These are phyloP conservation scores for Acrocephalus arundinaceus DNA, from an alignment of 2,113 vertebrate genomes.

Conservation along the genomic window DNA sequence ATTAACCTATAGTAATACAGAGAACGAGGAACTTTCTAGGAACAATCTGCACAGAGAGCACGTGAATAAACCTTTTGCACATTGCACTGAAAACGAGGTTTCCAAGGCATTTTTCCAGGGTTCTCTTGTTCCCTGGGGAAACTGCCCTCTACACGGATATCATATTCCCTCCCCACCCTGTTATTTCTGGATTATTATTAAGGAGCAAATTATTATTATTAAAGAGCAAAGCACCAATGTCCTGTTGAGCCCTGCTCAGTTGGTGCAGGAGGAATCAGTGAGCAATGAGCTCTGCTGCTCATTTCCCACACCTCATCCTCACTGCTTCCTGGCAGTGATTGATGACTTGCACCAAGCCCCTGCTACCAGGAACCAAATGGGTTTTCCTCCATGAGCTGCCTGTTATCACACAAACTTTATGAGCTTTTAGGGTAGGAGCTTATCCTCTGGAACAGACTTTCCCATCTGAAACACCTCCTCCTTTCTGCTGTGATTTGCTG, in stretches of 20 bases:
- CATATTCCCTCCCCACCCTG: background rate
- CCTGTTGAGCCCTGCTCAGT: background rate
- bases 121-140: background rate
- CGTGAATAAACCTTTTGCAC: background rate
- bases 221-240: background rate
- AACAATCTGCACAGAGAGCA: background rate
- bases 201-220: too few relatives aligned
- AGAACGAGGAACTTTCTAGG: background rate
- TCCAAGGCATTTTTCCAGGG: background rate
- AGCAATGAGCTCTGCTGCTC: background rate
- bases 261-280: background rate
- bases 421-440: background rate
- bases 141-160: background rate
- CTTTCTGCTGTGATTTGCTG: constrained; percentile 8
- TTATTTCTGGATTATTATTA: constrained; percentile 6
- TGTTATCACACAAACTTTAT: background rate
- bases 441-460: constrained; percentile 20
- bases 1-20: background rate
- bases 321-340: background rate
- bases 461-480: background rate
- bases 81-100: background rate
- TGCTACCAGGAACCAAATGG: background rate
- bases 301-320: background rate
- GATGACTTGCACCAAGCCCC: background rate
- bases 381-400: background rate